These are phyloP conservation scores for Rhingia rostrata DNA, from an alignment of 2,888 invertebrate genomes.

Conservation along the genomic window DNA sequence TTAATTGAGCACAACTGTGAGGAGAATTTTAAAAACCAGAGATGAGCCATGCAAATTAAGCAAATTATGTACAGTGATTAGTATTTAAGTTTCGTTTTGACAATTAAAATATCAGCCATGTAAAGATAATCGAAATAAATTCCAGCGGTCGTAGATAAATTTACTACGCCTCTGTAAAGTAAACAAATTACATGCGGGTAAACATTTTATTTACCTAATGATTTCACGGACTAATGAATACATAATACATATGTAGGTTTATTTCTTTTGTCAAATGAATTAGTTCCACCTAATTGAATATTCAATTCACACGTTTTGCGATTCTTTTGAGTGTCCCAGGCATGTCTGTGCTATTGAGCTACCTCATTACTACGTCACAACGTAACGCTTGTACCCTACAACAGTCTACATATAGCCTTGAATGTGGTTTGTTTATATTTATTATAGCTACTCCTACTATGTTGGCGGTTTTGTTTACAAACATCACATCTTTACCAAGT, in stretches of 20 bases:
- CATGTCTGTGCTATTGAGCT: not conserved
- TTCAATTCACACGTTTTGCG: not conserved
- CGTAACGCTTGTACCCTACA: no score
- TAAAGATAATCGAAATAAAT: not conserved
- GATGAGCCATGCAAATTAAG: not conserved
- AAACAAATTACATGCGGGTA: not conserved
- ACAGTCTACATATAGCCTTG: no score
- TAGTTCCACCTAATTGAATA: slow-evolving; percentile 1
- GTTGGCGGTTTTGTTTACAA: no score
- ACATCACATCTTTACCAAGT: no score
- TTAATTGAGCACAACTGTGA: slow-evolving; percentile 5
- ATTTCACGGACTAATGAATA: not conserved
- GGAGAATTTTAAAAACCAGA: not conserved
- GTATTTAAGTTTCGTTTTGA: not conserved
- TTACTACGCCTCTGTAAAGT: not conserved
- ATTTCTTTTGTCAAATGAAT: not conserved
- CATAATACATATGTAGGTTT: no score
- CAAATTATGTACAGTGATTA: not conserved
- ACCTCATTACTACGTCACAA: not conserved
- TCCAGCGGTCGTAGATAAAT: not conserved
- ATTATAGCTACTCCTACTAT: no score
- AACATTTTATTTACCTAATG: not conserved
- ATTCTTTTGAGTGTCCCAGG: not conserved
- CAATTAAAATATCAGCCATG: not conserved
- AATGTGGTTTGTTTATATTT: no score